Evolutionary conservation across 2,113 vertebrate genomes (phyloP), one percentile per base, ranked within the genome.

Genomic region (Neotoma lepida): DNA sequence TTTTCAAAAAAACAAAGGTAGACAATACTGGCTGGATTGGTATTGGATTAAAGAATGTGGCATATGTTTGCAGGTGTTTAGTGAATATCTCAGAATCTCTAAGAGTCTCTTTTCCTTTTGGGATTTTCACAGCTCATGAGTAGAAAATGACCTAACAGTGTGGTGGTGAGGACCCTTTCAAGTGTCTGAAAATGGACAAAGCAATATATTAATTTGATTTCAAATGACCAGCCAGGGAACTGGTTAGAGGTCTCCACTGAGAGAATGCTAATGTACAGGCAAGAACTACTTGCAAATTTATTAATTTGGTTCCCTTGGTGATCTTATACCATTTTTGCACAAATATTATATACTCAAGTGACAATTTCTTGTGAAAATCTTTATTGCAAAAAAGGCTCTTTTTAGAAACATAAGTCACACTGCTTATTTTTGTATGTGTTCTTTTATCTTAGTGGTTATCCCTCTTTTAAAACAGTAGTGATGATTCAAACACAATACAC

Each of bases 1-100:
- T 87, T 84, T 35, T n/a, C n/a, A n/a, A 22, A 68, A 86, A 95
- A 88, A 88, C 87, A 88, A 87, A 96, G 89, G 87, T 18, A 76
- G 94, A 92, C 90, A 84, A 51, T 20, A 35, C 39, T 89, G 95
- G 88, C 84, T 93, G 91, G 88, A 39, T 71, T 71, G 35, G n/a
- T 70, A 70, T 86, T 86, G 68, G 33, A 87, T 81, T 77, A 88
- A 86, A 92, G n/a, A 92, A 76, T 20, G 9, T 26, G 78, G 70
- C 66, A 82, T 26, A 82, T 9, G 13, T 85, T n/a, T 86, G 44
- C 71, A 84, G 51, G 58, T 39, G 61, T 96, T 88, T 66, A 94
- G 58, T 33, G 22, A 78, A 41, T 66, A 39, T 89, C 64, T 95
- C 61, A 89, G 87, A 33, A 58, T 61, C 14, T 80, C 77, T 63